Evolutionary conservation across 2,113 vertebrate species (phyloP).

Genomic region (Crotalus viridis): DNA sequence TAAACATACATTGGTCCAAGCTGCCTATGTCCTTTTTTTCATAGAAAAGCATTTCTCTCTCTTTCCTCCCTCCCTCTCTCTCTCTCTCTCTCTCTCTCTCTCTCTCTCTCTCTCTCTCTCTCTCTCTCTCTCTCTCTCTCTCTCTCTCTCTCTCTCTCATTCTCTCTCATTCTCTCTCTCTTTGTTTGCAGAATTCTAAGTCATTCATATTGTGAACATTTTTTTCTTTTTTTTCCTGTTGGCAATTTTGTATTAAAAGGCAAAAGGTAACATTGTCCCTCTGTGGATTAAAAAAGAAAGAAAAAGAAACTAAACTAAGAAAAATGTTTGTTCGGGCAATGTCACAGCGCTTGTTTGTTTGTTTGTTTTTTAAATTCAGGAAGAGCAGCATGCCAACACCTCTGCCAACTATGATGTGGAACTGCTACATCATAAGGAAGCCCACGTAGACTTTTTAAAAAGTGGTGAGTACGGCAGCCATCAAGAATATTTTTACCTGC

Average conservation of each 20-base stretch:
- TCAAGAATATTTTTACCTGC: not conserved
- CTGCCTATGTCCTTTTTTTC: constrained; percentile 62
- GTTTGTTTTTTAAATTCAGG: constrained; percentile 65
- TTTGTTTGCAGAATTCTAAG: constrained; percentile 16
- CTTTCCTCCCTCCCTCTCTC: too few relatives aligned
- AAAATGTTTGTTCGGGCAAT: not conserved
- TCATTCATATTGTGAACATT: constrained; percentile 24
- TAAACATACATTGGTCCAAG: not conserved
- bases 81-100: too few relatives aligned
- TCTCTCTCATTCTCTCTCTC: too few relatives aligned
- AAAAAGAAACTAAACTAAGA: not conserved
- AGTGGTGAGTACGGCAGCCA: constrained; percentile 78
- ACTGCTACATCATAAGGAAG: constrained; percentile 94
- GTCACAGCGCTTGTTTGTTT: constrained; percentile 40
- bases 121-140: too few relatives aligned
- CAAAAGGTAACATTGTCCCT: constrained; percentile 30
- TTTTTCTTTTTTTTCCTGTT: constrained; percentile 21
- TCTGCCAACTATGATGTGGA: constrained; percentile 98
- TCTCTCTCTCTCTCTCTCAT: too few relatives aligned
- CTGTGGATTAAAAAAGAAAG: not conserved
- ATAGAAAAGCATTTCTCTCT: constrained; percentile 25
- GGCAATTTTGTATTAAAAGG: constrained; percentile 34
- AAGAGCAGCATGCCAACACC: constrained; percentile 98
- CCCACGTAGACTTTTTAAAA: constrained; percentile 93
- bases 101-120: too few relatives aligned